These are phyloP conservation scores for Muricea muricata DNA, from an alignment of 92 coral and sea anemone genomes.

Conservation along the genomic window DNA sequence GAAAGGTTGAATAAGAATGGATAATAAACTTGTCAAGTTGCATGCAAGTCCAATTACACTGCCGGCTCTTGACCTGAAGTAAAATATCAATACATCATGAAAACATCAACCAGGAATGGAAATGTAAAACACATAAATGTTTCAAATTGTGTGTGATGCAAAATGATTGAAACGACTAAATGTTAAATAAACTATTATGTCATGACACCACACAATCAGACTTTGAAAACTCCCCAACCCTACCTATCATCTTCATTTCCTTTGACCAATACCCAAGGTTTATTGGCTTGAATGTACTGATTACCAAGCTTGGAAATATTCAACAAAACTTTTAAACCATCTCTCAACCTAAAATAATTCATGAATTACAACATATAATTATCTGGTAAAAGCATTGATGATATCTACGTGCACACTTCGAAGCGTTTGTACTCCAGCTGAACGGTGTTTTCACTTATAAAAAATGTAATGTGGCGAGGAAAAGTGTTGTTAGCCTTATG, in stretches of 20 bases:
- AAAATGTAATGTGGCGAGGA: no score
- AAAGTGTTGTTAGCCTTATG: no score
- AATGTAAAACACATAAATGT: neutral
- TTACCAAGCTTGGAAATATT: constrained; percentile 96
- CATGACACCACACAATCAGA: neutral
- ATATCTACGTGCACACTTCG: no score
- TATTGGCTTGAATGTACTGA: constrained; percentile 90
- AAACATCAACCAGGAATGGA: neutral
- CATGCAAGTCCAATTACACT: constrained; percentile 84
- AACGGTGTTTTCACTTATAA: no score
- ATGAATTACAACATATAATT: no score
- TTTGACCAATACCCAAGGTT: constrained; percentile 97
- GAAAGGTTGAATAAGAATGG: constrained; percentile 88
- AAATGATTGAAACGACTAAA: no score
- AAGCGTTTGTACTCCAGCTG: no score
- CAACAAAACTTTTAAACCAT: constrained; percentile 83
- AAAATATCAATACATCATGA: neutral
- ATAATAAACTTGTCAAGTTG: constrained; percentile 83
- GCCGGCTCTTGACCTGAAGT: constrained; percentile 80
- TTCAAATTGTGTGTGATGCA: no score
- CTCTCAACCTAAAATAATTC: constrained; percentile 73
- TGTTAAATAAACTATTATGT: no score
- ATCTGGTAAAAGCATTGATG: neutral
- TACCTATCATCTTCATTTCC: constrained; percentile 91
- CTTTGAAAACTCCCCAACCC: neutral